Conservation (phyloP, 2,888 invertebrate genomes). For the Furcula furcula region DNA sequence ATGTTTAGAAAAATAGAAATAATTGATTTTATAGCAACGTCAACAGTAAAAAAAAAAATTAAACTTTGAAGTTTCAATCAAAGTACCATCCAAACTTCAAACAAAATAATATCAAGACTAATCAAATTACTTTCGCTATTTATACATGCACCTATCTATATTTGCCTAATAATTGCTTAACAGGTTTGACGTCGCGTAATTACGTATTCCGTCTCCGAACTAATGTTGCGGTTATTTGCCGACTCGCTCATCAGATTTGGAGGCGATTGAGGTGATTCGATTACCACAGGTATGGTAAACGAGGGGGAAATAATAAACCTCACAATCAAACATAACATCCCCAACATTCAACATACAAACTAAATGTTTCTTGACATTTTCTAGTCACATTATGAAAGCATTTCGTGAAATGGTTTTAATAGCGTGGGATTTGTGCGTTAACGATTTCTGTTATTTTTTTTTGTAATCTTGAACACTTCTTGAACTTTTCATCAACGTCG, state of each 20-base stretch:
- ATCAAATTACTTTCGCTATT: constrained; percentile 15
- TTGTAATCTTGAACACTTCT: constrained; percentile 60
- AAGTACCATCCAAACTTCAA: too few relatives aligned
- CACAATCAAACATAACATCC: constrained; percentile 28
- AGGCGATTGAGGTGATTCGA: constrained; percentile 48
- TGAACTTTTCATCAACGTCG: constrained; percentile 54
- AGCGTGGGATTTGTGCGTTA: constrained; percentile 80
- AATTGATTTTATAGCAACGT: too few relatives aligned
- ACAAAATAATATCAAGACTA: too few relatives aligned
- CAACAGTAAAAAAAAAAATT: too few relatives aligned
- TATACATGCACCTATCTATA: constrained; percentile 10
- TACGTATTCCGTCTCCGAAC: constrained; percentile 58
- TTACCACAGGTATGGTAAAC: constrained; percentile 49
- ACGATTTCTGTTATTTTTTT: constrained; percentile 52
- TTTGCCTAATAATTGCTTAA: constrained; percentile 32
- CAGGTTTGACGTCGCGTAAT: constrained; percentile 44
- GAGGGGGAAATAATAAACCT: constrained; percentile 43
- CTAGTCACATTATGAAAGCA: constrained; percentile 66
- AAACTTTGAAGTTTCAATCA: too few relatives aligned
- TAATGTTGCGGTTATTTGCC: constrained; percentile 57
- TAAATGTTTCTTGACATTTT: constrained; percentile 28
- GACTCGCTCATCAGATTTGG: constrained; percentile 33
- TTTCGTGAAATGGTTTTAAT: constrained; percentile 81
- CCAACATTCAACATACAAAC: constrained; percentile 34
- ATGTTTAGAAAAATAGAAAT: too few relatives aligned